Percentiles rank a stretch among this genome's conserved stretches.
These are phyloP conservation scores for Heterocephalus glaber DNA, from an alignment of 2,113 vertebrate species.

Conservation along the genomic window DNA sequence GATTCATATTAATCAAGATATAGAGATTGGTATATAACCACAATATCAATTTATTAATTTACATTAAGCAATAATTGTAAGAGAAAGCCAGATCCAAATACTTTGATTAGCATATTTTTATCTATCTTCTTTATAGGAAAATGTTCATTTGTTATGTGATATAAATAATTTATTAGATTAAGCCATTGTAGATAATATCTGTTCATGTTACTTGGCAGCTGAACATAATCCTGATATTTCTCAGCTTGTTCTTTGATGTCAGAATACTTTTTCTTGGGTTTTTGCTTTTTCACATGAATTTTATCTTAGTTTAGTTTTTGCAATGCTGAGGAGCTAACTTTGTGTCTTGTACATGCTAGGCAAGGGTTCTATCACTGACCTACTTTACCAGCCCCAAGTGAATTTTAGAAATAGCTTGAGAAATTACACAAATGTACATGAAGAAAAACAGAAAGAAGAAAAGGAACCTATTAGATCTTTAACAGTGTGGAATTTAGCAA, in stretches of 20 bases:
- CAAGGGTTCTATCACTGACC: background rate
- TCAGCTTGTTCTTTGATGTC: background rate
- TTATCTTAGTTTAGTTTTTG: background rate
- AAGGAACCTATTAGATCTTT: background rate
- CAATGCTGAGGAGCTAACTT: background rate
- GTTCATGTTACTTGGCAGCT: background rate
- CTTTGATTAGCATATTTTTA: background rate
- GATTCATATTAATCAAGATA: background rate
- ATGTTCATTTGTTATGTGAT: background rate
- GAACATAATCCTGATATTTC: background rate
- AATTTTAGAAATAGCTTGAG: background rate
- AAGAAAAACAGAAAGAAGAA: background rate
- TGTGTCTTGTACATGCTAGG: background rate
- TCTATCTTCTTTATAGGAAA: background rate
- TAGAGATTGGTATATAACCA: background rate
- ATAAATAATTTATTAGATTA: background rate
- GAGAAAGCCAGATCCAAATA: background rate
- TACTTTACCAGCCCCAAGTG: background rate
- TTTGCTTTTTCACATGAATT: background rate
- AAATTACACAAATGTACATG: background rate
- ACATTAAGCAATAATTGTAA: background rate
- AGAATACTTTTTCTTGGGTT: background rate
- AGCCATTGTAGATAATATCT: background rate
- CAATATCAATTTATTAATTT: background rate
- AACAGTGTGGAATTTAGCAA: background rate